Conservation (phyloP, 2,113 vertebrate species). For the Heloderma charlesbogerti region DNA sequence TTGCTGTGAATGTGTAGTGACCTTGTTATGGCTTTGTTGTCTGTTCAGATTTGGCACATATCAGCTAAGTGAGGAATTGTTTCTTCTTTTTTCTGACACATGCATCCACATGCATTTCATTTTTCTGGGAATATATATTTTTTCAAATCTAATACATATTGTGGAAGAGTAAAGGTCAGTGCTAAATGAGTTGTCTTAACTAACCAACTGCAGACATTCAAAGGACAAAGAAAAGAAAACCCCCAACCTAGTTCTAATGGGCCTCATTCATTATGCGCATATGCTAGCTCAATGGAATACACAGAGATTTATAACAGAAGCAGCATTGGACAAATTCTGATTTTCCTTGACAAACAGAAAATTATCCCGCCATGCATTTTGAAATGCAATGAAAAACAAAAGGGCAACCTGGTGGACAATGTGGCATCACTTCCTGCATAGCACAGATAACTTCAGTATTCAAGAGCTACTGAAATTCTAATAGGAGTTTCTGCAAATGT, state of each 20-base stretch:
- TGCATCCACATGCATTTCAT: constrained; percentile 3
- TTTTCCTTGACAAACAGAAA: constrained; percentile 6
- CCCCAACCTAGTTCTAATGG: constrained; percentile 16
- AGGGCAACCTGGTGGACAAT: not conserved
- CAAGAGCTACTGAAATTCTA: not conserved
- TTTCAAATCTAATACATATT: constrained; percentile 47
- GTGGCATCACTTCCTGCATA: not conserved
- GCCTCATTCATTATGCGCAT: not conserved
- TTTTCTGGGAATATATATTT: constrained; percentile 47
- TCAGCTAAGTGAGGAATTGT: constrained; percentile 37
- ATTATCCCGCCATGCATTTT: not conserved
- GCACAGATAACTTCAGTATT: not conserved
- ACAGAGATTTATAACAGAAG: not conserved
- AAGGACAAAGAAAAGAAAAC: constrained; percentile 32
- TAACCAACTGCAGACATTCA: constrained; percentile 59
- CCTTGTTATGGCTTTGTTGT: constrained; percentile 45
- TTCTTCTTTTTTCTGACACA: constrained; percentile 29
- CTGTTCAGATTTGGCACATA: constrained; percentile 51
- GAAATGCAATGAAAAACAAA: not conserved
- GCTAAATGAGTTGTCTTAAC: constrained; percentile 50
- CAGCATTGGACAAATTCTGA: not conserved
- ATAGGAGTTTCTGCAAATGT: not conserved
- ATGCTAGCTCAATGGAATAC: not conserved
- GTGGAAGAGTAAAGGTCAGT: constrained; percentile 64
- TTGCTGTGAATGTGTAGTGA: constrained; percentile 37